phyloP scores from a whole-genome alignment of 1,140 invertebrate species.

The Oncopeltus fasciatus region DNA sequence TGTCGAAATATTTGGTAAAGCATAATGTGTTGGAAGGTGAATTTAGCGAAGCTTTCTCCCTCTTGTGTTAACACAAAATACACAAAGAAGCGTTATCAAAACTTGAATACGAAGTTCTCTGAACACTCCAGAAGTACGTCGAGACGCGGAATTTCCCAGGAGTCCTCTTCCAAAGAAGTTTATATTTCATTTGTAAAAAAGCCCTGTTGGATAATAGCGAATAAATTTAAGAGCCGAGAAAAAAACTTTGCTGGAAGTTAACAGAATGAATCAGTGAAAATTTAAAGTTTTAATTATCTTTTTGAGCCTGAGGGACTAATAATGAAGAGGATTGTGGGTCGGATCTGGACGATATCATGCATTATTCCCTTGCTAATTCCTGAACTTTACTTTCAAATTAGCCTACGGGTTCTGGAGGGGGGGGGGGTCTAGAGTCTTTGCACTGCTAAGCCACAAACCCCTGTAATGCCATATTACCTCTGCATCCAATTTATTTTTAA shows the following conservation, averaged over 20 bases:
- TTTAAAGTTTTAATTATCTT: conserved; percentile 7
- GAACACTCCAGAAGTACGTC: too few relatives aligned
- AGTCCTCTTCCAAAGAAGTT: neutral
- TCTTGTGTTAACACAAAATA: too few relatives aligned
- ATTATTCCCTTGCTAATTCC: conserved; percentile 4
- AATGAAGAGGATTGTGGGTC: neutral
- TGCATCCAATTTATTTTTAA: conserved; percentile 10
- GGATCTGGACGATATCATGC: conserved; percentile 4
- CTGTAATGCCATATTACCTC: conserved; percentile 7
- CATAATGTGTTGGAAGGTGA: too few relatives aligned
- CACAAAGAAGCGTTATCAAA: too few relatives aligned
- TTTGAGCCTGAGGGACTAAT: neutral
- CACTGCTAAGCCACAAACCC: neutral
- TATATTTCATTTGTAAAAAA: neutral
- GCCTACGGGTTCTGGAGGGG: neutral
- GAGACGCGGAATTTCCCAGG: too few relatives aligned
- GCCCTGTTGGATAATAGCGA: neutral
- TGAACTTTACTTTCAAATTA: conserved; percentile 7
- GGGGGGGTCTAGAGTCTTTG: conserved; percentile 2
- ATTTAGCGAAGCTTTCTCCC: too few relatives aligned
- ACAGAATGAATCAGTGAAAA: conserved; percentile 1
- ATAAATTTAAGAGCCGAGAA: neutral
- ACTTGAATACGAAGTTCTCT: too few relatives aligned
- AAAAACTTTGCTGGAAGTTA: conserved; percentile 1
- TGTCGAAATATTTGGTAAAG: too few relatives aligned